A percentile compares a stretch with the other conserved stretches of the same genome.
Conservation (phyloP, 2,113 vertebrate species). For the Tychaedon coryphoeus region DNA sequence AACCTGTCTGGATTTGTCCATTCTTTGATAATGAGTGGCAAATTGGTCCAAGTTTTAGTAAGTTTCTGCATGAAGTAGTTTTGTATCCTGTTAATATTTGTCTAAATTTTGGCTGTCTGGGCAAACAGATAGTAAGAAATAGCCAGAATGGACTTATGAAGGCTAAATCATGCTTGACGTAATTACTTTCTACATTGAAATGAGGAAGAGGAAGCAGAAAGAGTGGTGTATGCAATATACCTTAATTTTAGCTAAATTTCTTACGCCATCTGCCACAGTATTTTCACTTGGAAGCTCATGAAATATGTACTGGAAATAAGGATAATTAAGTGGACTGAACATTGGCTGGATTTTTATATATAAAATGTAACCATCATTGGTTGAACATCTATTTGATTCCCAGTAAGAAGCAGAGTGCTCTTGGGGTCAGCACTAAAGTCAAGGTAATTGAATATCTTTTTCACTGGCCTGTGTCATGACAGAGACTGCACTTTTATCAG, state of each 20-base stretch:
- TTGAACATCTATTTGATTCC: neutral
- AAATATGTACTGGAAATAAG: neutral
- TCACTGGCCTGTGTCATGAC: neutral
- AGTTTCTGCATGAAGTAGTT: conserved; percentile 23
- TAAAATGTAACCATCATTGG: neutral
- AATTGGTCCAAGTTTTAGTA: neutral
- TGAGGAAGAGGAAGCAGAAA: neutral
- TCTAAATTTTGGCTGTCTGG: conserved; percentile 17
- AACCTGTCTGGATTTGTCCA: neutral
- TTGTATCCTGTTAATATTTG: neutral
- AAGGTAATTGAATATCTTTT: neutral
- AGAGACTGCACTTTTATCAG: neutral
- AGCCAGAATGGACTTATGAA: neutral
- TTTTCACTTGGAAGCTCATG: conserved; percentile 10
- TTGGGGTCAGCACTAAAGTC: neutral
- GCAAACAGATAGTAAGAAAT: neutral
- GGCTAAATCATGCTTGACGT: neutral
- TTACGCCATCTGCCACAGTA: neutral
- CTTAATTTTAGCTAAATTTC: conserved; percentile 17
- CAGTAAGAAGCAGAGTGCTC: neutral
- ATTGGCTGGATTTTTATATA: neutral
- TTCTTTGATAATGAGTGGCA: neutral
- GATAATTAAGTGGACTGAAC: neutral
- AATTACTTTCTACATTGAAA: conserved; percentile 11
- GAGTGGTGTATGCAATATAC: neutral